phyloP scores from a whole-genome alignment of 2,113 vertebrate genomes.

The Dolichallabes microphthalmus region DNA sequence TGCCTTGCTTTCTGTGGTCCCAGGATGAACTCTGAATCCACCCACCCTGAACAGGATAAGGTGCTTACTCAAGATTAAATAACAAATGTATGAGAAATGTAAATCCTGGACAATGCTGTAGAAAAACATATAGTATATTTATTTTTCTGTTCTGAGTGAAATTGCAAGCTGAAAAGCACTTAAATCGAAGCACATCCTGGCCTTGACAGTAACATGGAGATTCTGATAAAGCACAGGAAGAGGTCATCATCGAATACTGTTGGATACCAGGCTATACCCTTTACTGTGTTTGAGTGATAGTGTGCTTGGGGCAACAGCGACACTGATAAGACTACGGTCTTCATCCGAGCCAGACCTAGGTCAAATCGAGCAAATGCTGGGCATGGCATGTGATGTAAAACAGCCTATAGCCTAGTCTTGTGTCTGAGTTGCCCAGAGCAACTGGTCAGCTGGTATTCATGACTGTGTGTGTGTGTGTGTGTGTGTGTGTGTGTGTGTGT shows the following conservation, averaged over 20 bases:
- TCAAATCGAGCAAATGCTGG: constrained; percentile 58
- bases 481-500: too few relatives aligned
- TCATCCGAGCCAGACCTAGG: constrained; percentile 56
- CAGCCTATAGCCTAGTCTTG: constrained; percentile 48
- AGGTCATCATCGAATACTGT: not conserved
- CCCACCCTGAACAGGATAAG: not conserved
- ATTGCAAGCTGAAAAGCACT: not conserved
- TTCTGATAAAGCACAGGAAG: not conserved
- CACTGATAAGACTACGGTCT: constrained; percentile 5
- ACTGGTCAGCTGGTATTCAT: constrained; percentile 55
- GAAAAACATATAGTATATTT: not conserved
- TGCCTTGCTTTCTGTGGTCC: not conserved
- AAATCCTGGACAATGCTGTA: not conserved
- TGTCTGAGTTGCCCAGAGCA: constrained; percentile 68
- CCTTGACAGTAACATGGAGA: not conserved
- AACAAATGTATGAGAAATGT: not conserved
- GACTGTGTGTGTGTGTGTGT: constrained; percentile 41
- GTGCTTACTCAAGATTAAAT: not conserved
- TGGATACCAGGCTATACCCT: not conserved
- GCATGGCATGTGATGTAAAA: constrained; percentile 55
- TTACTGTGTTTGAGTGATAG: not conserved
- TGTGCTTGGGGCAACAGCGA: not conserved
- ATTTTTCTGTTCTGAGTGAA: not conserved
- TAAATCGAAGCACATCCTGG: not conserved
- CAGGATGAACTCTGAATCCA: not conserved